phyloP scores from a whole-genome alignment of 2,113 vertebrate species.

The Peromyscus maniculatus region DNA sequence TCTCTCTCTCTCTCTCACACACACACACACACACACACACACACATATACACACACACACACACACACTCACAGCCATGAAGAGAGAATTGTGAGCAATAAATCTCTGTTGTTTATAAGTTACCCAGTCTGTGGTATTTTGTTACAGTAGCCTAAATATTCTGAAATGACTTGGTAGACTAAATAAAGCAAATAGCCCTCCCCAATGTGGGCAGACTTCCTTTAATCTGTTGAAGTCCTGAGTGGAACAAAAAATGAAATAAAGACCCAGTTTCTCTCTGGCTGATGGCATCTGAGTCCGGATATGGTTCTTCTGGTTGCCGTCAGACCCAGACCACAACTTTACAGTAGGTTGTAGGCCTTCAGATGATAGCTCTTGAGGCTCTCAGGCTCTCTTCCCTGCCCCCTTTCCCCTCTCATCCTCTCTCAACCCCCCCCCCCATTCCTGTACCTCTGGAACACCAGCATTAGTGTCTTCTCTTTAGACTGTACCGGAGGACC shows the following conservation, averaged over 20 bases:
- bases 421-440: neutral
- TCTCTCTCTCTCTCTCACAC: too few species aligned
- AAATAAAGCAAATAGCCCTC: neutral
- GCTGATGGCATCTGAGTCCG: neutral
- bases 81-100: neutral
- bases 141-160: neutral
- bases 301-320: neutral
- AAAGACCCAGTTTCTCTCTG: neutral
- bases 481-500: neutral
- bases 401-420: neutral
- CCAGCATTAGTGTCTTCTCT: neutral
- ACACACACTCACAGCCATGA: neutral
- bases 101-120: neutral
- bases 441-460: neutral
- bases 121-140: neutral
- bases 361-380: neutral
- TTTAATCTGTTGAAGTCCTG: neutral
- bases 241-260: neutral
- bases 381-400: neutral
- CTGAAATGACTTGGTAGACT: neutral
- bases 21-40: accelerated
- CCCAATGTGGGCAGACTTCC: neutral
- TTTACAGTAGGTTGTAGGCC: neutral
- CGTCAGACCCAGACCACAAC: neutral
- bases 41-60: accelerated